phyloP scores from a whole-genome alignment of 2,797 vertebrate genomes.

The Eleutherodactylus coqui region DNA sequence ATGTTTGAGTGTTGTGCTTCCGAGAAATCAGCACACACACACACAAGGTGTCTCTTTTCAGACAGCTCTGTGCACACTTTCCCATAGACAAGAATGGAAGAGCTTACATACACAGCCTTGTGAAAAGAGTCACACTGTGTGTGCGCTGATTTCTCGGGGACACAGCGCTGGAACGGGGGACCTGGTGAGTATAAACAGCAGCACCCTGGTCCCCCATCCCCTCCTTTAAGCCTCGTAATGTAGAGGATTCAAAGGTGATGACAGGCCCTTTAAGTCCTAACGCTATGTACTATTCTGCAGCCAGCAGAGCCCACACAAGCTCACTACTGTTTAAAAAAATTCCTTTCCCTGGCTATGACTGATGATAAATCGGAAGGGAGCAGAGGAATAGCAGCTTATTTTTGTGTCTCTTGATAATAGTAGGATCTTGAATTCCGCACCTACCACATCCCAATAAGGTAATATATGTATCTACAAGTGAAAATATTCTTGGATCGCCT shows the following conservation, averaged over 20 bases:
- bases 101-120: too few relatives aligned
- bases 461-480: background rate
- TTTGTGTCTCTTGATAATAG: background rate
- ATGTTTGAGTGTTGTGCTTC: too few relatives aligned
- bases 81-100: too few relatives aligned
- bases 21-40: too few relatives aligned
- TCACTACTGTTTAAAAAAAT: constrained; percentile 16
- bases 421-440: background rate
- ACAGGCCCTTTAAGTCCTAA: background rate
- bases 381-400: background rate
- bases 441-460: background rate
- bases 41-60: too few relatives aligned
- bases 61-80: too few relatives aligned
- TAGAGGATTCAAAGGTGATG: background rate
- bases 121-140: too few relatives aligned
- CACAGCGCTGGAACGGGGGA: too few relatives aligned
- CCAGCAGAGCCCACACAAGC: background rate
- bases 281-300: background rate
- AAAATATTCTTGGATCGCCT: background rate
- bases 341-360: background rate
- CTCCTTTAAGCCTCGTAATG: too few relatives aligned
- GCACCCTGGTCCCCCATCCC: too few relatives aligned
- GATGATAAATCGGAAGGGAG: background rate
- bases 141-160: too few relatives aligned
- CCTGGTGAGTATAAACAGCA: too few relatives aligned